Conservation (phyloP, 2,888 invertebrate species). For the Clunio marinus region DNA sequence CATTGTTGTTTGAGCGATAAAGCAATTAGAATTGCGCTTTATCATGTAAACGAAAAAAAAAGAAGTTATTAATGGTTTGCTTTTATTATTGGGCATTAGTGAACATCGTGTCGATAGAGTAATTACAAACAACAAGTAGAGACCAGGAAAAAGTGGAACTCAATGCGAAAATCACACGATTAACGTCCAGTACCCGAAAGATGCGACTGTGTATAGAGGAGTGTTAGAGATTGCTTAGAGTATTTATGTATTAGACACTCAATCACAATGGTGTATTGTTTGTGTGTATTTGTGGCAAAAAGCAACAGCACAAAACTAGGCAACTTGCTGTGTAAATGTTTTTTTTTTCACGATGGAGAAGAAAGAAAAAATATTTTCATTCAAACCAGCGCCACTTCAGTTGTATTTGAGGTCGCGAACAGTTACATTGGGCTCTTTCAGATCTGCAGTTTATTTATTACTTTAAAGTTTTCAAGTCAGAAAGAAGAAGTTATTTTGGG, state of each 20-base stretch:
- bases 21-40: constrained; percentile 11
- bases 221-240: neutral
- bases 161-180: too few species aligned
- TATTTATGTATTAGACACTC: neutral
- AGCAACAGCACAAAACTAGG: constrained; percentile 12
- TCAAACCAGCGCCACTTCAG: constrained; percentile 18
- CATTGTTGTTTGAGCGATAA: constrained; percentile 12
- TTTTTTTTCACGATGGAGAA: constrained; percentile 17
- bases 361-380: constrained; percentile 20
- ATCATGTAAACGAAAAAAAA: neutral
- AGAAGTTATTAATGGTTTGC: too few species aligned
- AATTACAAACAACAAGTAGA: too few species aligned
- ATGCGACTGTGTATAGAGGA: too few species aligned
- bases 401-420: constrained; percentile 39
- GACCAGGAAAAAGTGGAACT: too few species aligned
- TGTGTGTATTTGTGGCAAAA: neutral
- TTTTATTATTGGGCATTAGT: too few species aligned
- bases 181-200: too few species aligned
- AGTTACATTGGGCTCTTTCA: constrained; percentile 38
- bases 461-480: too few species aligned
- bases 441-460: too few species aligned
- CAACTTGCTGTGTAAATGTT: constrained; percentile 16
- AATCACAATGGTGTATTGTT: neutral
- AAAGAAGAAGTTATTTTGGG: too few species aligned
- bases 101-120: neutral